Percentiles rank a stretch among this genome's conserved stretches.
Evolutionary conservation across 2,113 vertebrate genomes (phyloP).

Genomic region (Platycercus adscitus): DNA sequence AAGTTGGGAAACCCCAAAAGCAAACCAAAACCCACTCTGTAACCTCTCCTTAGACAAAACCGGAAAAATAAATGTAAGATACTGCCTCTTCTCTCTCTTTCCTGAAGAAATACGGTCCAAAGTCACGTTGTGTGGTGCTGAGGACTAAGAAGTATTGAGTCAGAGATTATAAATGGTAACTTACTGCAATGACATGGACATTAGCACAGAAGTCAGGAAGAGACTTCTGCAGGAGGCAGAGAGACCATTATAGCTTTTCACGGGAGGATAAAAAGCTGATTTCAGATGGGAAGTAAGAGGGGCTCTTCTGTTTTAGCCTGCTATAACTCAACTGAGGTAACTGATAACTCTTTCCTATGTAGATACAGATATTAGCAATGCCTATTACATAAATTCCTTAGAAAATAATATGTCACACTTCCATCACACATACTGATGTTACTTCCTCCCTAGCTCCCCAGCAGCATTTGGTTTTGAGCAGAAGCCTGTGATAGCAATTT

Average conservation of each 20-base stretch:
- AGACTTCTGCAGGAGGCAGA: background rate
- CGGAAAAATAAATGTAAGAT: background rate
- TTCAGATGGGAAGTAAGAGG: background rate
- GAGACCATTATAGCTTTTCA: background rate
- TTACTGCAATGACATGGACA: background rate
- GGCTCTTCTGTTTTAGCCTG: background rate
- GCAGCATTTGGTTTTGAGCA: background rate
- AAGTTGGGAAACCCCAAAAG: background rate
- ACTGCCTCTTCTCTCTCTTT: background rate
- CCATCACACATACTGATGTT: accelerated
- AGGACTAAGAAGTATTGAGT: background rate
- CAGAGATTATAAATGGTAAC: background rate
- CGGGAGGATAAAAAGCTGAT: background rate
- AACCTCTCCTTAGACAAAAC: background rate
- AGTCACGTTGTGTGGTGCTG: background rate
- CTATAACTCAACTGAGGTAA: background rate
- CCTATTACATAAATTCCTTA: background rate
- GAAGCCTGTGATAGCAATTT: background rate
- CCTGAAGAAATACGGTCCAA: background rate
- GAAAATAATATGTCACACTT: accelerated
- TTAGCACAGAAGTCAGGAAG: background rate
- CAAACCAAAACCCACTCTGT: background rate
- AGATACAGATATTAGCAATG: background rate
- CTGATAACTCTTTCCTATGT: background rate
- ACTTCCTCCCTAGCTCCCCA: background rate